phyloP scores from a whole-genome alignment of 2,797 vertebrate genomes.

The Orestias chungarensis region DNA sequence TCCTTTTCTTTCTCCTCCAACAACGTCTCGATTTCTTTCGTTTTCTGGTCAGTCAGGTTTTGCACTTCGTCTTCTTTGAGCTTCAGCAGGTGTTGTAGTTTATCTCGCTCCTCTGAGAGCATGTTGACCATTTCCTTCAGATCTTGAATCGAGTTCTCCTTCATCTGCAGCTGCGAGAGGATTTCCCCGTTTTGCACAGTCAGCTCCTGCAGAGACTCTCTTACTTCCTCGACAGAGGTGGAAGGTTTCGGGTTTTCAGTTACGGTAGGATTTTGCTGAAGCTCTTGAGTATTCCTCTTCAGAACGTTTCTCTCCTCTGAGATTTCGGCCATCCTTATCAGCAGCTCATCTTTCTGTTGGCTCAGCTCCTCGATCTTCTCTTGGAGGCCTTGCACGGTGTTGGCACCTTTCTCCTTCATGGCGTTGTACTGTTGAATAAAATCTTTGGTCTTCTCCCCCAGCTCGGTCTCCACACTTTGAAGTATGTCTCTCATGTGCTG shows the following conservation, averaged over 20 bases:
- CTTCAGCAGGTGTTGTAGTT: slow-evolving; percentile 67
- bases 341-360: slow-evolving; percentile 54
- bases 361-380: slow-evolving; percentile 72
- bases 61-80: slow-evolving; percentile 70
- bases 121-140: slow-evolving; percentile 72
- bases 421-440: slow-evolving; percentile 86
- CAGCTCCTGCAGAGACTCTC: slow-evolving; percentile 73
- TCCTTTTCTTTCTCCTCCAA: slow-evolving; percentile 63
- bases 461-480: slow-evolving; percentile 84
- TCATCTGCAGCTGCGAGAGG: slow-evolving; percentile 72
- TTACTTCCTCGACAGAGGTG: slow-evolving; percentile 53
- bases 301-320: slow-evolving; percentile 85
- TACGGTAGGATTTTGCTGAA: slow-evolving; percentile 70
- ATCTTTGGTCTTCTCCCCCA: slow-evolving; percentile 86
- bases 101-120: slow-evolving; percentile 75
- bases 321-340: slow-evolving; percentile 50
- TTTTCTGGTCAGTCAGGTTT: slow-evolving; percentile 48
- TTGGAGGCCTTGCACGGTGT: slow-evolving; percentile 83
- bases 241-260: slow-evolving; percentile 75
- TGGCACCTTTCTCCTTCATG: slow-evolving; percentile 87
- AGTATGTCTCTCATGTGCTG: slow-evolving; percentile 84
- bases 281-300: slow-evolving; percentile 76
- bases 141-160: slow-evolving; percentile 78
- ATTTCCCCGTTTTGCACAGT: slow-evolving; percentile 79
- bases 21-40: slow-evolving; percentile 60